These are phyloP conservation scores for Ceratosolen fusciceps DNA, from an alignment of 1,140 invertebrate species.

Conservation along the genomic window DNA sequence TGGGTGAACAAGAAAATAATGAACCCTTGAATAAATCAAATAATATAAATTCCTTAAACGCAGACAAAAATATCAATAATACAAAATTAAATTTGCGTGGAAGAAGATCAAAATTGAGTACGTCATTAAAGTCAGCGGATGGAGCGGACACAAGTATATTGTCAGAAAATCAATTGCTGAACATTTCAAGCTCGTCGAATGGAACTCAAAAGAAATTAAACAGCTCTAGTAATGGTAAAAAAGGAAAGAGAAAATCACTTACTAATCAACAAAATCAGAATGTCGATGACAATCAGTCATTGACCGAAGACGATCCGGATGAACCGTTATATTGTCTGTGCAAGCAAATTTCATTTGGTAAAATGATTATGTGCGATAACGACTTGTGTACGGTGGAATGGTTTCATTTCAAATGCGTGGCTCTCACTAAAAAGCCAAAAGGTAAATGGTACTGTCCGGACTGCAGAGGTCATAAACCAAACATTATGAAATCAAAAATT, in stretches of 20 bases:
- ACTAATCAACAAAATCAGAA: conserved; percentile 74
- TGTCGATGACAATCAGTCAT: conserved; percentile 77
- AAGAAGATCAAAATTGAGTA: conserved; percentile 76
- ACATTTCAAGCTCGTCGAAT: conserved; percentile 61
- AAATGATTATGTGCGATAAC: conserved; percentile 99
- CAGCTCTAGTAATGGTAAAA: conserved; percentile 74
- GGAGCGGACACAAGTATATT: conserved; percentile 66
- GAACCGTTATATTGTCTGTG: conserved; percentile 98
- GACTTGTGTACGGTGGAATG: conserved; percentile 97
- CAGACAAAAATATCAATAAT: conserved; percentile 59
- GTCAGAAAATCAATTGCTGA: conserved; percentile 62
- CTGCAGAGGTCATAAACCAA: conserved; percentile 87
- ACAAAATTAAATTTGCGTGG: conserved; percentile 78
- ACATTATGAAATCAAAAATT: conserved; percentile 92
- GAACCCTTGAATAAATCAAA: conserved; percentile 68
- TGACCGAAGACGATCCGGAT: conserved; percentile 87
- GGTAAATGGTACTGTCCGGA: conserved; percentile 99
- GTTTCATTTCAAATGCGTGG: conserved; percentile 99
- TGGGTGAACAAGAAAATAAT: conserved; percentile 76
- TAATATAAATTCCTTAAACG: conserved; percentile 59
- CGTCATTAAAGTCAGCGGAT: conserved; percentile 53
- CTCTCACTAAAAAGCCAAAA: conserved; percentile 95
- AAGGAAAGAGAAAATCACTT: conserved; percentile 83
- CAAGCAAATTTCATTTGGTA: conserved; percentile 95
- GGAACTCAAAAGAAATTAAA: conserved; percentile 72